Percentiles rank a stretch among this genome's conserved stretches.
phyloP scores from a whole-genome alignment of 2,888 invertebrate genomes.

The Strigamia crassipes region DNA sequence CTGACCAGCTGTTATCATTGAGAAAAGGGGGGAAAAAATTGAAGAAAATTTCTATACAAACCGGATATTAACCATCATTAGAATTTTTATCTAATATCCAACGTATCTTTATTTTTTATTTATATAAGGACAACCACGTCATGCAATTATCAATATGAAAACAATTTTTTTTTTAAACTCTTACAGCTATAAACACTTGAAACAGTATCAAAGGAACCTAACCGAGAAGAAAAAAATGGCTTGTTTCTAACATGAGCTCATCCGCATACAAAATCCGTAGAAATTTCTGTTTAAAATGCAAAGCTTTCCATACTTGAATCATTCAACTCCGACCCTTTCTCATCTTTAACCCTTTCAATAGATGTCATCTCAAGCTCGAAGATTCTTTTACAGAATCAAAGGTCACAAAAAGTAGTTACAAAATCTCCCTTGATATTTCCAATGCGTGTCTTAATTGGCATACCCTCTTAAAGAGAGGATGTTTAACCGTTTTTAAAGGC shows the following conservation, averaged over 20 bases:
- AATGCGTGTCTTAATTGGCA: neutral
- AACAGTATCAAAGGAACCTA: neutral
- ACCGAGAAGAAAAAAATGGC: neutral
- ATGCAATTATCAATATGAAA: neutral
- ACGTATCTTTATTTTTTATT: slow-evolving; percentile 6
- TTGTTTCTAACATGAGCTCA: neutral
- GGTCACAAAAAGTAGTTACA: slow-evolving; percentile 25
- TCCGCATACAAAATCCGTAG: neutral
- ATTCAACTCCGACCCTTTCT: neutral
- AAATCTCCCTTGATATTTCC: slow-evolving; percentile 7
- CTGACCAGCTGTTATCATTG: slow-evolving; percentile 24
- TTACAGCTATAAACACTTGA: slow-evolving; percentile 2
- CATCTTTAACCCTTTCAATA: slow-evolving; percentile 35
- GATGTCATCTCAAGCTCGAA: neutral
- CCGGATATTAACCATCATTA: slow-evolving; percentile 35
- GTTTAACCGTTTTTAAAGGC: slow-evolving; percentile 40
- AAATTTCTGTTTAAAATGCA: slow-evolving; percentile 6
- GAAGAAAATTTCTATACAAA: slow-evolving; percentile 1
- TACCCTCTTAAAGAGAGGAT: slow-evolving; percentile 18
- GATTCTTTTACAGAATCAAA: slow-evolving; percentile 21
- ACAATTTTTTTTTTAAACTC: neutral
- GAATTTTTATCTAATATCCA: slow-evolving; percentile 1
- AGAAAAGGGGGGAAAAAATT: neutral
- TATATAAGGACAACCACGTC: neutral
- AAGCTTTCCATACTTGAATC: neutral